Conservation (phyloP, 2,797 vertebrate genomes). For the Balearica regulorum region DNA sequence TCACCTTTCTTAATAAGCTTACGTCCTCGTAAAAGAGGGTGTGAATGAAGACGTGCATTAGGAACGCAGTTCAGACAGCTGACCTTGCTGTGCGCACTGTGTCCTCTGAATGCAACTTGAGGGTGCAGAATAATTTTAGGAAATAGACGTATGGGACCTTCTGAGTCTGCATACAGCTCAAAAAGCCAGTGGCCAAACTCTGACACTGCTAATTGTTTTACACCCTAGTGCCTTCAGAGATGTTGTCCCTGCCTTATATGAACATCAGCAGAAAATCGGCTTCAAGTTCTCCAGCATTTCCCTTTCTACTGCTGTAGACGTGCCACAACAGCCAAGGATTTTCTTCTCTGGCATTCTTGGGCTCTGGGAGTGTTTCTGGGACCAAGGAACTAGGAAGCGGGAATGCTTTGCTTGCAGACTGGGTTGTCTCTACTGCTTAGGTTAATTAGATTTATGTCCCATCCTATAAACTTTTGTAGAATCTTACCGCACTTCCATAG, state of each 20-base stretch:
- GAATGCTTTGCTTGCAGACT: background rate
- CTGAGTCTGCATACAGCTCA: background rate
- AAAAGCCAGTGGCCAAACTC: background rate
- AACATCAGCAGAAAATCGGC: background rate
- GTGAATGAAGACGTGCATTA: background rate
- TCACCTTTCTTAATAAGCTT: background rate
- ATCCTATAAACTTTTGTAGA: background rate
- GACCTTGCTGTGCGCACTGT: background rate
- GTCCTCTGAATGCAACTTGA: background rate
- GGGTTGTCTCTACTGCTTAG: background rate
- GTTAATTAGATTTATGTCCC: background rate
- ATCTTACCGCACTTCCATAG: background rate
- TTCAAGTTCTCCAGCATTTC: background rate
- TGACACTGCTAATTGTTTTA: background rate
- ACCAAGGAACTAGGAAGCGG: background rate
- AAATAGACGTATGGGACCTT: background rate
- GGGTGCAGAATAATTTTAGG: background rate
- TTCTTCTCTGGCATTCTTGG: background rate
- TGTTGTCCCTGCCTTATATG: background rate
- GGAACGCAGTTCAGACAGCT: background rate
- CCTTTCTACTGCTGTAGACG: background rate
- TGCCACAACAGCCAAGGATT: background rate
- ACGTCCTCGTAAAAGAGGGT: background rate
- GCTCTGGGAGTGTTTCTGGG: background rate
- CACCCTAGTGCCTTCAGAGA: background rate